Conservation (phyloP, 2,797 vertebrate species). For the Xiphorhynchus erythropygius region DNA sequence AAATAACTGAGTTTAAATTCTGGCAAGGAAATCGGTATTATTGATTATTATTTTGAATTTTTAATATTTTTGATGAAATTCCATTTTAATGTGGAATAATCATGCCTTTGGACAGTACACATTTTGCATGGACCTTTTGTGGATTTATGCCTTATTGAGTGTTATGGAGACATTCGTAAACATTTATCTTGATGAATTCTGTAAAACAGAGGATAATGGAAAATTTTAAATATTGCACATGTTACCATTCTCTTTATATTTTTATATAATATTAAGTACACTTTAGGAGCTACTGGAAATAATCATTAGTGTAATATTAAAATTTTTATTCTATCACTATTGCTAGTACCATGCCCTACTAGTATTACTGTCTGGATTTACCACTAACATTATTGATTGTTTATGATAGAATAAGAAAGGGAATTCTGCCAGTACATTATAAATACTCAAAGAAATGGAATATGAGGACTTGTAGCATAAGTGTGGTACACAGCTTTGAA, state of each 20-base stretch:
- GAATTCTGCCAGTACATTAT: not conserved
- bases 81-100: not conserved
- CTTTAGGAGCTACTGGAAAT: not conserved
- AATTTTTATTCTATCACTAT: not conserved
- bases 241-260: not conserved
- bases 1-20: not conserved
- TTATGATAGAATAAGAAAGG: not conserved
- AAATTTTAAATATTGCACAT: not conserved
- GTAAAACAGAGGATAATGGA: not conserved
- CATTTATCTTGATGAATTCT: not conserved
- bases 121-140: not conserved
- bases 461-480: not conserved
- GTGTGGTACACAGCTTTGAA: not conserved
- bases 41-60: not conserved
- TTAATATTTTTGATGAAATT: not conserved
- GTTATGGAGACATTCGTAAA: not conserved
- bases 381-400: not conserved
- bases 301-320: not conserved
- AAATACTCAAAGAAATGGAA: not conserved
- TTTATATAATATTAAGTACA: not conserved
- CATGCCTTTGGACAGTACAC: not conserved
- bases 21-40: not conserved
- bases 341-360: not conserved
- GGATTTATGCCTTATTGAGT: not conserved
- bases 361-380: not conserved